Base-by-base conservation (phyloP, 2,797 vertebrate species). In the Eurystomus glaucurus region DNA sequence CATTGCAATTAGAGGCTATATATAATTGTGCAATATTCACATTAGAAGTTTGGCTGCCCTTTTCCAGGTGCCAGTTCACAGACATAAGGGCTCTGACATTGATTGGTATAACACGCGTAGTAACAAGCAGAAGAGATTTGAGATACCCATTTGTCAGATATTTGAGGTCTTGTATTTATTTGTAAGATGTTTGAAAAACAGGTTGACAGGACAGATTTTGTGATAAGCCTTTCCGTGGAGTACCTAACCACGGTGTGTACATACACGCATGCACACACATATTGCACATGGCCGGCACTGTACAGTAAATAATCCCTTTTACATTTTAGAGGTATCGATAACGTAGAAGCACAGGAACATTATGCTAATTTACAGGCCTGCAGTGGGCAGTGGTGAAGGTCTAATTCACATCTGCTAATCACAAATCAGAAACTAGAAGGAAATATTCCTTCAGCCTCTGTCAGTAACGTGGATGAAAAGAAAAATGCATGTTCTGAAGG, bases 331-430 rank as follows among this genome's bases (percentile, higher is more conserved):
- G 43, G 37, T 51, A 82, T 39, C 0, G 0, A 10, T 70, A 85
- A 58, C 31, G 82, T 54, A 79, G 66, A 88, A 25, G 28, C 0
- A 0, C 33, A 85, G 65, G 62, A 90, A 57, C 20, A 61, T 35
- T 50, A 25, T 39, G 21, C 16, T 57, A 66, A 48, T 31, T 43
- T 78, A 70, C 7, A 64, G 51, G 46, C 39, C 57, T 87, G 84
- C 41, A 91, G 37, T 0, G 6, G 60, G 35, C 64, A 83, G 62
- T 91, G 75, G n/a, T 33, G 29, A 62, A 87, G 61, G 43, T 85
- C 58, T 90, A 61, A 94, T 70, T 87, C 70, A 61, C 41, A 85
- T 17, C 62, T 89, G 51, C 62, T 95, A 54, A 78, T 91, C 2
- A 2, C 62, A 88, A 70, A 94, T 58, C 58, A 85, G 81, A 37